A percentile compares a stretch with the other conserved stretches of the same genome.
Conservation (phyloP, 1,140 invertebrate genomes). For the Gonioctena quinquepunctata region DNA sequence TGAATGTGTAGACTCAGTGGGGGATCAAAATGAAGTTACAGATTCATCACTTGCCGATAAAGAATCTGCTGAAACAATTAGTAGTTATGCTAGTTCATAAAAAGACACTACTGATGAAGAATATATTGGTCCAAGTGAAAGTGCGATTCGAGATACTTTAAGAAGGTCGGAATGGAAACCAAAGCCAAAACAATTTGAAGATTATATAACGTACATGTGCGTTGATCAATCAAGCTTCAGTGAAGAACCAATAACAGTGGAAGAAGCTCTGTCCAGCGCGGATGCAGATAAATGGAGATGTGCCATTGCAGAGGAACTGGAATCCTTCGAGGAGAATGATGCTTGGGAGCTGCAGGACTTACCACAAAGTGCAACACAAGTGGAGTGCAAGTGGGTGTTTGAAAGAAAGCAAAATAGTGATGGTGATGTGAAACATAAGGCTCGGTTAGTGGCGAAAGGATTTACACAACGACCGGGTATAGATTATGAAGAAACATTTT, state of each 20-base stretch:
- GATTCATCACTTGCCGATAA: too few species aligned
- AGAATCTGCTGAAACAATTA: too few species aligned
- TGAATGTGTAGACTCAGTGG: too few species aligned
- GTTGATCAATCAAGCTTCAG: not conserved
- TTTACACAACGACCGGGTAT: conserved; percentile 50
- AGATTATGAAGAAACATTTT: conserved; percentile 34
- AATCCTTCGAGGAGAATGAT: not conserved
- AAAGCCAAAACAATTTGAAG: not conserved
- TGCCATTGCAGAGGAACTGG: not conserved
- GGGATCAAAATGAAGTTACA: too few species aligned
- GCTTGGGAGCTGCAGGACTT: not conserved
- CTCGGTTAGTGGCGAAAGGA: conserved; percentile 51
- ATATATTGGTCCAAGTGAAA: too few species aligned
- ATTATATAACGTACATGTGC: not conserved
- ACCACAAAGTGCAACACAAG: not conserved
- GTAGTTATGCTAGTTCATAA: too few species aligned
- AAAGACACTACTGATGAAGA: too few species aligned
- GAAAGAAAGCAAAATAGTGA: conserved; percentile 12
- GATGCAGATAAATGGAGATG: not conserved
- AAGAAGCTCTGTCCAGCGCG: not conserved
- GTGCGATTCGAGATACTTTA: too few species aligned
- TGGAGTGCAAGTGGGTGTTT: not conserved
- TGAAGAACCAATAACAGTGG: not conserved
- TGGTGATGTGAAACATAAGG: conserved; percentile 22
- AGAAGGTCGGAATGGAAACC: not conserved